Base-by-base conservation (phyloP, 2,797 vertebrate species). In the Chelon labrosus region DNA sequence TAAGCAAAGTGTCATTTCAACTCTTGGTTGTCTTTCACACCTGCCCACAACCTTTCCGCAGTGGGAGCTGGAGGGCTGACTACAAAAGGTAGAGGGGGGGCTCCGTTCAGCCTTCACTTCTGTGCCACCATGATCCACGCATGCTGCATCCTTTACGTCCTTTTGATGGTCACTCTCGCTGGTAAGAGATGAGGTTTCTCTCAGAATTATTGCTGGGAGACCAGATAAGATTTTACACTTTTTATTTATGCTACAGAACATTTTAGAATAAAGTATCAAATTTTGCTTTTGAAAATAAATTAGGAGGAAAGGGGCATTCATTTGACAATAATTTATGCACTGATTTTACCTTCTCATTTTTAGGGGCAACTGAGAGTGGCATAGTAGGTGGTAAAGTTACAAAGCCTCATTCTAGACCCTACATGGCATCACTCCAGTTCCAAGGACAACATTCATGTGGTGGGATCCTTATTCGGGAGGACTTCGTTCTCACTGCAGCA, bases 381-480 rank as follows among this genome's bases (percentile, higher is more conserved):
- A 93, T 95, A 2, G 37, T 93, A 3, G 87, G 79, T 10, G 93
- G 94, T 0, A 69, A n/a, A 0, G 80, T 61, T 10, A 59, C 75
- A 19, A 88, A 90, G 75, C 74, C 88, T 17, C 93, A 95, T 69
- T 94, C 93, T 37, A 92, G 88, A 77, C 92, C 88, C 57, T 92
- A 94, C 90, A 94, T 94, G 92, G 93, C 73, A 1, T 94, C 94
- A 5, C 75, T 95, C 3, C 93, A 94, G 61, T 0, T 31, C 20
- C 0, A 1, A 2, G 3, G 1, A 7, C 0, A 0, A 0, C 92
- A 94, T 44, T 0, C 0, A 0, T 95, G 94, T 81, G 93, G 93
- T 0, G 94, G 94, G 10, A 66, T 91, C 5, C 92, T 95, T 0
- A 88, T 95, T 47, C 84, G 65, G 7, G 5, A 88, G 4, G 77